Evolutionary conservation across 2,888 invertebrate genomes (phyloP).

Genomic region (Sarcophaga variegata): DNA sequence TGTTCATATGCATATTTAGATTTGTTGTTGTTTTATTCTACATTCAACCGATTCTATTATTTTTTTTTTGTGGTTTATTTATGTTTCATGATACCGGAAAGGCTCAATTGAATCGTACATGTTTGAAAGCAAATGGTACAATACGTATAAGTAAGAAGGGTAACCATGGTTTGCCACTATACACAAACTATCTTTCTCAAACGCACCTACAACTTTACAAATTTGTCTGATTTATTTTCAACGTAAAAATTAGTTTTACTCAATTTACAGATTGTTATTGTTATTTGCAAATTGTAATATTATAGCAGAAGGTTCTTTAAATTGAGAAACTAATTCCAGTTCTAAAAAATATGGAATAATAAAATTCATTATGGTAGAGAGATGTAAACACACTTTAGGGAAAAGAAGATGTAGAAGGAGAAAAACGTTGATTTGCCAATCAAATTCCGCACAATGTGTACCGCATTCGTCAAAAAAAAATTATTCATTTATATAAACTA

Average conservation of each 20-base stretch:
- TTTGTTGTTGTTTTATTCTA: not conserved
- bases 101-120: slow-evolving; percentile 55
- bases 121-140: slow-evolving; percentile 21
- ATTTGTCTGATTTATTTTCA: not conserved
- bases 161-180: not conserved
- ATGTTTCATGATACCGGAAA: slow-evolving; percentile 63
- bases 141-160: not conserved
- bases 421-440: too few relatives aligned
- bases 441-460: too few relatives aligned
- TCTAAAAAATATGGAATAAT: not conserved
- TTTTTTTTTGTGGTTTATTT: slow-evolving; percentile 4
- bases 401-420: too few relatives aligned
- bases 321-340: slow-evolving; percentile 26
- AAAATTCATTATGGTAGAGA: too few relatives aligned
- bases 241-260: not conserved
- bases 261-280: too few relatives aligned
- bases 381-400: too few relatives aligned
- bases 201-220: too few relatives aligned
- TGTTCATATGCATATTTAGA: slow-evolving; percentile 22
- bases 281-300: too few relatives aligned
- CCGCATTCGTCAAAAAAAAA: too few relatives aligned
- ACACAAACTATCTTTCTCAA: not conserved
- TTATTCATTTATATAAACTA: too few relatives aligned
- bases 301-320: not conserved
- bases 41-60: not conserved